Evolutionary conservation across 2,888 invertebrate genomes (phyloP), one percentile per base, ranked within the genome.

Genomic region (Sisyra terminalis): DNA sequence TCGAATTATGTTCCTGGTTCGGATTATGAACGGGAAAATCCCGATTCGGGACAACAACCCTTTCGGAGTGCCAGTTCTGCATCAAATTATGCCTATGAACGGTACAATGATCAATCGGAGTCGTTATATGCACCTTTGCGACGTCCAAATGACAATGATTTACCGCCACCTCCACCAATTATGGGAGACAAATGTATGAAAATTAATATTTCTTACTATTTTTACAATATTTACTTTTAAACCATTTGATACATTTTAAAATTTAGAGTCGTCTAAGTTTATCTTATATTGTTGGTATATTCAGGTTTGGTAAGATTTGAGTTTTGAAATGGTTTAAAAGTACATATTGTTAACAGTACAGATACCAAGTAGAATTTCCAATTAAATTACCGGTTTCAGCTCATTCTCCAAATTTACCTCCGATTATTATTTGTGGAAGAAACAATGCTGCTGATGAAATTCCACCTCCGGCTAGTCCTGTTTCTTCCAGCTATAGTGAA

Each of bases 401-500:
- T 29, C 34, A 18, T 16, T 30, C 30, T 10, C 29, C 43, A 29
- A 43, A 43, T 43, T 38, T 43, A 30, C 43, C 43, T 30, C 38
- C 43, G 5, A 43, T 43, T 31, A 43, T 43, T 16, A 43, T 29
- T 8, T 41, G 41, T 18, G 34, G 41, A 13, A 16, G 24, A 6
- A 38, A 34, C 5, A 35, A 42, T 35, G 29, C 29, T n/a, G 8
- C 34, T 10, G 83, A 85, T 48, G 81, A 83, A 52, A 67, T 80
- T 47, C 71, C 79, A 44, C 84, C 85, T 14, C 88, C 89, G 5
- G 87, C 88, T 7, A 87, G 87, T 46, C 89, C 89, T 2, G 89
- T 89, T 0, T 88, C 87, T 53, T 89, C 88, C 2, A 88, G 87
- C 51, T 90, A 89, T 54, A 88, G 88, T 55, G 89, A 89, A 63